These are phyloP conservation scores for Gavialis gangeticus DNA, from an alignment of 2,113 vertebrate genomes.

Conservation along the genomic window DNA sequence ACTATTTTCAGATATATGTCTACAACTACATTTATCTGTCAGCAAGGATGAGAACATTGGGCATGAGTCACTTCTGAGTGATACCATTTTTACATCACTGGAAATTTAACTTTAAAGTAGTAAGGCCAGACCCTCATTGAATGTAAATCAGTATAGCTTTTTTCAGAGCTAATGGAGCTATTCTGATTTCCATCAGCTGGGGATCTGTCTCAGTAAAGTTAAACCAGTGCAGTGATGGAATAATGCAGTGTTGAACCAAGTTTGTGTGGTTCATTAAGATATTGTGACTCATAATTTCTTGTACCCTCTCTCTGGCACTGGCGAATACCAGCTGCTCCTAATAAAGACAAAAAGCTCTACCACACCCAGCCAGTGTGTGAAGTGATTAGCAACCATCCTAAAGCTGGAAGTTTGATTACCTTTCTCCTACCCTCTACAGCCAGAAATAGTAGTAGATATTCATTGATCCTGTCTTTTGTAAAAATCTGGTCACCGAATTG, in stretches of 20 bases:
- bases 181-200: not conserved
- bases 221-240: not conserved
- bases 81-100: not conserved
- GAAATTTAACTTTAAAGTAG: not conserved
- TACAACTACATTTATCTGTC: too few relatives aligned
- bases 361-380: fast-evolving
- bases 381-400: not conserved
- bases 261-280: fast-evolving
- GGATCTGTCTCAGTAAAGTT: not conserved
- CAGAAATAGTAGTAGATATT: fast-evolving
- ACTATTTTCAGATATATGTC: too few relatives aligned
- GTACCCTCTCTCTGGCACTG: not conserved
- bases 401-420: fast-evolving
- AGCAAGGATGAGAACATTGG: too few relatives aligned
- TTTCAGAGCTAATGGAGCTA: not conserved
- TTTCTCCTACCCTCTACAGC: not conserved
- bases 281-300: not conserved
- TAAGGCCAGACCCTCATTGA: fast-evolving
- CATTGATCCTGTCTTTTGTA: not conserved
- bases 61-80: not conserved
- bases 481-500: not conserved
- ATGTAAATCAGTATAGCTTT: not conserved
- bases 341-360: not conserved
- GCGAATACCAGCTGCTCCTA: not conserved
- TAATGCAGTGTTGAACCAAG: fast-evolving